Percentiles rank a stretch among this genome's conserved stretches.
Evolutionary conservation across 2,113 vertebrate genomes (phyloP).

Genomic region (Clarias batrachus): DNA sequence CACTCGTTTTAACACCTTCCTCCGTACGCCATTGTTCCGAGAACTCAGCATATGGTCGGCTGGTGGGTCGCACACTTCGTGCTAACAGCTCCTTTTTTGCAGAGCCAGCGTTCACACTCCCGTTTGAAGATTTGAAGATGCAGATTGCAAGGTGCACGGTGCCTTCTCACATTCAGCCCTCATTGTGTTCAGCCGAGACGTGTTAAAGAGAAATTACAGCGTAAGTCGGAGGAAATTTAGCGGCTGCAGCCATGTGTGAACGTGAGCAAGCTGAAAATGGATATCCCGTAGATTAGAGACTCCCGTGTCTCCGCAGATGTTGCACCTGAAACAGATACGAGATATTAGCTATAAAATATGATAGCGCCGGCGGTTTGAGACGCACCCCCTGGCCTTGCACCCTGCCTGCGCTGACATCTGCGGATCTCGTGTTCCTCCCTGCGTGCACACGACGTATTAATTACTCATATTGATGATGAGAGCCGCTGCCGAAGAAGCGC

Average conservation of each 20-base stretch:
- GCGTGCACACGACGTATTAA: constrained; percentile 30
- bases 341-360: constrained; percentile 36
- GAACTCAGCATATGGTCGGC: constrained; percentile 52
- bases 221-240: constrained; percentile 5
- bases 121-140: constrained; percentile 14
- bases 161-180: constrained; percentile 33
- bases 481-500: background rate
- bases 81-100: constrained; percentile 43
- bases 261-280: constrained; percentile 28
- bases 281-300: constrained; percentile 27
- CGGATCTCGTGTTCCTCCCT: constrained; percentile 31
- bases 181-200: constrained; percentile 34
- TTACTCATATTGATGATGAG: constrained; percentile 38
- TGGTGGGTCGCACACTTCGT: constrained; percentile 46
- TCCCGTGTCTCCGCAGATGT: constrained; percentile 33
- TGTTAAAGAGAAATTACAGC: constrained; percentile 33
- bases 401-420: constrained; percentile 41
- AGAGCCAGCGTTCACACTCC: constrained; percentile 32
- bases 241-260: background rate
- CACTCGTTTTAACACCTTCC: constrained; percentile 41
- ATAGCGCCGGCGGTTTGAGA: constrained; percentile 21
- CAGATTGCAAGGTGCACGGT: constrained; percentile 30
- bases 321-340: constrained; percentile 37
- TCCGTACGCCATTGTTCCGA: constrained; percentile 38
- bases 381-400: constrained; percentile 17